Conservation (phyloP, 2,113 vertebrate species). For the Xiphorhynchus elegans region DNA sequence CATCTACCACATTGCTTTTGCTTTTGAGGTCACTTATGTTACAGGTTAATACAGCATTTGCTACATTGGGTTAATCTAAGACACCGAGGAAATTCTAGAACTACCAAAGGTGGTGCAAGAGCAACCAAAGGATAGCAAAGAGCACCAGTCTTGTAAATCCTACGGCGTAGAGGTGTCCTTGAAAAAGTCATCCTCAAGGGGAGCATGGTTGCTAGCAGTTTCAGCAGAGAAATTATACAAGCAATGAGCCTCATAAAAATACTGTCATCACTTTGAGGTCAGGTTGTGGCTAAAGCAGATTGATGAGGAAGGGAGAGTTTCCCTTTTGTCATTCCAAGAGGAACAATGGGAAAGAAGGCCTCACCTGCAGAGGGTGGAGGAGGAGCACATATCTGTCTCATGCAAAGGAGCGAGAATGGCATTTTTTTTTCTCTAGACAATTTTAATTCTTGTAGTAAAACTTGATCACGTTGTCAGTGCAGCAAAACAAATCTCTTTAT, state of each 20-base stretch:
- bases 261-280: neutral
- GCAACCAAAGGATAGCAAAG: neutral
- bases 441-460: neutral
- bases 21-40: neutral
- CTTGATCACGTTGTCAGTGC: neutral
- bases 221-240: neutral
- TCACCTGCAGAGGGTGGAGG: neutral
- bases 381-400: neutral
- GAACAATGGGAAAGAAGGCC: neutral
- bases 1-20: neutral
- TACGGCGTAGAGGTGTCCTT: neutral
- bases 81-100: neutral
- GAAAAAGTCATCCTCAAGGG: neutral
- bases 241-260: neutral
- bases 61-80: neutral
- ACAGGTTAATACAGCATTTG: neutral
- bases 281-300: neutral
- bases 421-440: neutral
- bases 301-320: neutral
- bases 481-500: slow-evolving; percentile 8
- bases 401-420: neutral
- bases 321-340: neutral
- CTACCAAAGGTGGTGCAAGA: neutral
- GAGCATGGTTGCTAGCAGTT: neutral
- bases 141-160: neutral